Percentiles rank a stretch among this genome's conserved stretches.
Conservation (phyloP, 2,888 invertebrate species). For the Philereme vetulata region DNA sequence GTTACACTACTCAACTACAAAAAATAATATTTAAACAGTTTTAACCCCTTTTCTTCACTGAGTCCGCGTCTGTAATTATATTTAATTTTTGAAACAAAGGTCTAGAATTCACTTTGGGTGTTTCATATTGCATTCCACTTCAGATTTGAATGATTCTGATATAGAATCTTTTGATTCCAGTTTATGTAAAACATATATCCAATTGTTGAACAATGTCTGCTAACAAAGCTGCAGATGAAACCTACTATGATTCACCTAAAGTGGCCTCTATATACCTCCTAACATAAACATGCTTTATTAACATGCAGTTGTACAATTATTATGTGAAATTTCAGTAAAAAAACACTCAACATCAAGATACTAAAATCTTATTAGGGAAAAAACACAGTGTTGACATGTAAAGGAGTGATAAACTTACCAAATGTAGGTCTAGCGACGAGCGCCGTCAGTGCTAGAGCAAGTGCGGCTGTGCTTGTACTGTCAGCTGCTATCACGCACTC, state of each 20-base stretch:
- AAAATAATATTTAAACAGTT: background rate
- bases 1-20: background rate
- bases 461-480: slow-evolving; percentile 84
- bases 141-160: too few species aligned
- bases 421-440: slow-evolving; percentile 86
- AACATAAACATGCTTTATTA: background rate
- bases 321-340: background rate
- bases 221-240: too few species aligned
- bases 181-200: too few species aligned
- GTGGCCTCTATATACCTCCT: background rate
- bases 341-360: slow-evolving; percentile 1
- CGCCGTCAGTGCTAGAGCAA: slow-evolving; percentile 86
- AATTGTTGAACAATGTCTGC: too few species aligned
- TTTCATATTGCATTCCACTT: too few species aligned
- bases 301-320: slow-evolving; percentile 1
- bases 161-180: too few species aligned
- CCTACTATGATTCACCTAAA: too few species aligned
- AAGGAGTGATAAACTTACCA: slow-evolving; percentile 70
- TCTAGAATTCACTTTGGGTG: background rate
- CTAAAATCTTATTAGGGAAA: background rate
- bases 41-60: background rate
- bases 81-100: background rate
- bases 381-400: background rate
- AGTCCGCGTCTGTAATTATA: background rate
- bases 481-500: slow-evolving; percentile 75